Evolutionary conservation across 2,113 vertebrate species (phyloP), one percentile per base, ranked within the genome.

Genomic region (Silurus asotus): DNA sequence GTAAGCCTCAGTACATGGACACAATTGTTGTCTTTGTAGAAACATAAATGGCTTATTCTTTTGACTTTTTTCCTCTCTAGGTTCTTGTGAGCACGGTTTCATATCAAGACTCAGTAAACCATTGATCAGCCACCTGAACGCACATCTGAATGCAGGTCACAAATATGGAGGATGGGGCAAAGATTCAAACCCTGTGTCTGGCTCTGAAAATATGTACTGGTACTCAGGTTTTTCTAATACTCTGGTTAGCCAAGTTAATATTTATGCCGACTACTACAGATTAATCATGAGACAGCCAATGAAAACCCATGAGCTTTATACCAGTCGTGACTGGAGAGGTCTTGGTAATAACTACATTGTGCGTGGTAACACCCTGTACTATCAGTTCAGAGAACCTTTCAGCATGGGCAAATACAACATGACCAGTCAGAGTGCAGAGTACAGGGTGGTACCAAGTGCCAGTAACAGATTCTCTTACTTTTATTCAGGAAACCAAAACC

Each of bases 121-220:
- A 4, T 85, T 77, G 17, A 87, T 93, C 69, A 72, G 88, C 2
- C 93, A 94, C 28, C 17, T 94, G 4, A 94, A 94, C 48, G 89
- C 84, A 84, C 74, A 94, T 82, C 64, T 94, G 82, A 84, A 6
- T 49, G 0, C 85, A 81, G 1, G 62, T 20, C 92, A 83, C 20
- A 82, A 11, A 9, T 93, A 88, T 56, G 93, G 94, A 4, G 93
- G 92, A 48, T 94, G 93, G 94, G 94, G 94, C 2, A 95, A 93
- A 90, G 93, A 95, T 88, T 94, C 93, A 74, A 93, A 93, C 61
- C 94, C 94, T 3, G 8, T 90, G 13, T 64, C 87, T 69, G 93
- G 93, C 37, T 89, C 62, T 84, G 93, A 95, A 58, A 91, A 91
- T 5, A 93, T 92, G 92, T 91, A 92, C 85, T 93, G 91, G 88